phyloP scores from a whole-genome alignment of 2,888 invertebrate species.

The Dasypogon diadema region DNA sequence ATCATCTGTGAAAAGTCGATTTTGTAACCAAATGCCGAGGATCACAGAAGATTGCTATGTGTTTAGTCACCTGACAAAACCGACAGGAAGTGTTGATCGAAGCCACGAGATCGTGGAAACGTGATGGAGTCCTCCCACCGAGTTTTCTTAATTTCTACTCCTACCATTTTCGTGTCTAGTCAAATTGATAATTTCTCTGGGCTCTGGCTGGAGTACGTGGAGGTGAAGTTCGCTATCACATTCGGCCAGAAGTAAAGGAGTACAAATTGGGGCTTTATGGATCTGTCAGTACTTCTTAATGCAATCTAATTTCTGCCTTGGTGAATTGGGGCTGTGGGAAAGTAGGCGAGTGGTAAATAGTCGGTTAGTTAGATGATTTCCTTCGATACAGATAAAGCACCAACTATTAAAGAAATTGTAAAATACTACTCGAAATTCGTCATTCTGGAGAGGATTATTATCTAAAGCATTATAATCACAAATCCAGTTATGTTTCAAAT shows the following conservation, averaged over 20 bases:
- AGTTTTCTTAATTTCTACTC: conserved; percentile 27
- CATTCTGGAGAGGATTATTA: no score
- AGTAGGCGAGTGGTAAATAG: no score
- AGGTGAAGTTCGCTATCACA: conserved; percentile 9
- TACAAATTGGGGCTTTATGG: no score
- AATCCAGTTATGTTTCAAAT: no score
- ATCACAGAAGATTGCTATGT: not conserved
- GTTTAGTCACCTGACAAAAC: conserved; percentile 17
- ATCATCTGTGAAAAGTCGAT: not conserved
- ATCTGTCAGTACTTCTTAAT: not conserved
- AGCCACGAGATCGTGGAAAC: conserved; percentile 46
- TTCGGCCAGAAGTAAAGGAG: not conserved
- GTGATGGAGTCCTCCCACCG: conserved; percentile 38
- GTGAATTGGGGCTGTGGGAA: not conserved
- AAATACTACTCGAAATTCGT: no score
- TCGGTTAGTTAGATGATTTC: no score
- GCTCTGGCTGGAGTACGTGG: not conserved
- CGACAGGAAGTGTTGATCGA: conserved; percentile 41
- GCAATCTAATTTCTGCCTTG: not conserved
- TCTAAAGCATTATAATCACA: no score
- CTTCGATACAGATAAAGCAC: no score
- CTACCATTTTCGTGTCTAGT: conserved; percentile 35
- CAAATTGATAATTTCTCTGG: conserved; percentile 15
- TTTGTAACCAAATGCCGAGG: not conserved
- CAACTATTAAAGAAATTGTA: no score